phyloP scores from a whole-genome alignment of 2,888 invertebrate genomes.

The Rhagonycha fulva region DNA sequence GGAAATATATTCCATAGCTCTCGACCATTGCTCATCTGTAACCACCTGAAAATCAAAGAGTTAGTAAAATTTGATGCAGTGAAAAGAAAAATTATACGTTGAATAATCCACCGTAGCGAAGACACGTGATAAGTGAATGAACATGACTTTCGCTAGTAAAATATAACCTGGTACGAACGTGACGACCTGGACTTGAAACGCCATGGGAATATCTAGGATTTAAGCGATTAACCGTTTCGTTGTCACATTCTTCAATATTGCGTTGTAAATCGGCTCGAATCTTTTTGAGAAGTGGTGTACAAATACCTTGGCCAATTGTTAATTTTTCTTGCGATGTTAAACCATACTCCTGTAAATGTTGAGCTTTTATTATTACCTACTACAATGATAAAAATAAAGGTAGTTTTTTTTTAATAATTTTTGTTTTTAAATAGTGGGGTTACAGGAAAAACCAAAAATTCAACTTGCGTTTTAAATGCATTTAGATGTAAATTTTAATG shows the following conservation, averaged over 20 bases:
- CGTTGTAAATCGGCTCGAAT: slow-evolving; percentile 92
- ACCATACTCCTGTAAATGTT: slow-evolving; percentile 82
- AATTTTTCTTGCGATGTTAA: slow-evolving; percentile 93
- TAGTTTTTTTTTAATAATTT: too few species aligned
- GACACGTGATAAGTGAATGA: slow-evolving; percentile 93
- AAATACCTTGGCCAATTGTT: slow-evolving; percentile 96
- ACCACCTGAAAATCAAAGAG: slow-evolving; percentile 58
- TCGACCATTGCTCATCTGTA: slow-evolving; percentile 96
- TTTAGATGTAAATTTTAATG: too few species aligned
- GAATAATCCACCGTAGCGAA: slow-evolving; percentile 88
- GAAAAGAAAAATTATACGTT: slow-evolving; percentile 65
- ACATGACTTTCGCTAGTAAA: slow-evolving; percentile 99
- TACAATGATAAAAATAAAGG: neutral
- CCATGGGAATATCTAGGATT: slow-evolving; percentile 98
- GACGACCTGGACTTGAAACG: slow-evolving; percentile 96
- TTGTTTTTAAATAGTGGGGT: too few species aligned
- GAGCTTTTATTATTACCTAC: neutral
- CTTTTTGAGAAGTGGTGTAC: slow-evolving; percentile 93
- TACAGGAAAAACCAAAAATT: too few species aligned
- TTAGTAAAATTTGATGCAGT: slow-evolving; percentile 17
- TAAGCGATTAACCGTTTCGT: slow-evolving; percentile 92
- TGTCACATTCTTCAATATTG: slow-evolving; percentile 88
- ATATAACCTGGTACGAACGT: slow-evolving; percentile 97
- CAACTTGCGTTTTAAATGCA: too few species aligned
- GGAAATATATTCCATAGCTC: slow-evolving; percentile 98